A percentile compares a stretch with the other conserved stretches of the same genome.
phyloP scores from a whole-genome alignment of 2,113 vertebrate genomes.

The Caretta caretta region DNA sequence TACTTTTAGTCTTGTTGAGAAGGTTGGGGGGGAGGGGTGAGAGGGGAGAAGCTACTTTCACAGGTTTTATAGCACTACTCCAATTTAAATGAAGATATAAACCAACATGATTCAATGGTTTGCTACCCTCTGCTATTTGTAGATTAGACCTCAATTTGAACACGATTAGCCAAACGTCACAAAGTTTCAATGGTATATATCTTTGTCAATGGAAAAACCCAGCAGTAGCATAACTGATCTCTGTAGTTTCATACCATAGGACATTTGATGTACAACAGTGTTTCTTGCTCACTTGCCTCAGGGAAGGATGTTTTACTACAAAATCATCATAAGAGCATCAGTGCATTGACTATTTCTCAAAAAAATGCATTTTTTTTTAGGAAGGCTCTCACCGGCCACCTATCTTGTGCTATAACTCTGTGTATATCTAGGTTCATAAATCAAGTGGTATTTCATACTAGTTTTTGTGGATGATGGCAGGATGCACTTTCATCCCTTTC shows the following conservation, averaged over 20 bases:
- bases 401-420: constrained; percentile 8
- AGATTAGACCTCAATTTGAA: neutral
- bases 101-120: neutral
- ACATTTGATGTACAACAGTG: neutral
- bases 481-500: neutral
- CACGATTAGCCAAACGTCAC: neutral
- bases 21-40: neutral
- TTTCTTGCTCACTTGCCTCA: neutral
- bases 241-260: neutral
- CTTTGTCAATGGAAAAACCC: neutral
- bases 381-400: constrained; percentile 11
- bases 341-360: neutral
- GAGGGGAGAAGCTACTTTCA: neutral
- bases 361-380: constrained; percentile 39
- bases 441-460: constrained; percentile 29
- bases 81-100: neutral
- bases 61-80: neutral
- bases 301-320: neutral
- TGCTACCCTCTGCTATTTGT: neutral
- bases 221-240: neutral
- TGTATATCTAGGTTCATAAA: constrained; percentile 22
- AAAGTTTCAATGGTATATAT: neutral
- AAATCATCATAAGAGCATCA: neutral
- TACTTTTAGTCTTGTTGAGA: neutral
- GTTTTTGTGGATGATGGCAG: neutral